Conservation (phyloP, 2,888 invertebrate species). For the Drosophila macrospina region DNA sequence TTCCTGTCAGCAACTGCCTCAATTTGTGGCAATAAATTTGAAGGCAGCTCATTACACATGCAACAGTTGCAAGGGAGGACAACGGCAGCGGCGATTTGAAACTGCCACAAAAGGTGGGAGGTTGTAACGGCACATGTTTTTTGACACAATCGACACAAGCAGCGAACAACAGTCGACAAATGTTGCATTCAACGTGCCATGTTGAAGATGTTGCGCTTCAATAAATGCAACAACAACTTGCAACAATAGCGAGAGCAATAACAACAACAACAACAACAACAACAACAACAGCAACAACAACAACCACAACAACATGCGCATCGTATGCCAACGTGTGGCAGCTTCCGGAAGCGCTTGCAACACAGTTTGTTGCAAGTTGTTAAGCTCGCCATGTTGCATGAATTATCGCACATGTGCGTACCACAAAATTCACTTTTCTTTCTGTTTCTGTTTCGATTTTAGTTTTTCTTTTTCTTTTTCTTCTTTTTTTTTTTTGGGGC, state of each 20-base stretch:
- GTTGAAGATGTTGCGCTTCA: slow-evolving; percentile 61
- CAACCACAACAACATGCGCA: slow-evolving; percentile 28
- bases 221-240: slow-evolving; percentile 56
- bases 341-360: slow-evolving; percentile 71
- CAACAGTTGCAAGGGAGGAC: slow-evolving; percentile 39
- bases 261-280: slow-evolving; percentile 30
- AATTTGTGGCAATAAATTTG: slow-evolving; percentile 70
- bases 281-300: slow-evolving; percentile 6
- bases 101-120: slow-evolving; percentile 29
- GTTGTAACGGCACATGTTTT: slow-evolving; percentile 37
- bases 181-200: slow-evolving; percentile 49
- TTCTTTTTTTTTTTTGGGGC: slow-evolving; percentile 28
- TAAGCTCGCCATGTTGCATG: slow-evolving; percentile 56
- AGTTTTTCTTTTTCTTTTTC: slow-evolving; percentile 1
- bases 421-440: slow-evolving; percentile 38
- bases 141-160: slow-evolving; percentile 67
- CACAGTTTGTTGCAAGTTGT: slow-evolving; percentile 49
- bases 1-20: slow-evolving; percentile 60
- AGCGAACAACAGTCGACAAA: slow-evolving; percentile 55
- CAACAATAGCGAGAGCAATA: slow-evolving; percentile 7
- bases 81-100: neutral
- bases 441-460: neutral
- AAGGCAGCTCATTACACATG: slow-evolving; percentile 77
- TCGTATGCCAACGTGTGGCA: slow-evolving; percentile 56
- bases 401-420: slow-evolving; percentile 60